Conservation (phyloP, 2,113 vertebrate species). For the Aldabrachelys gigantea region DNA sequence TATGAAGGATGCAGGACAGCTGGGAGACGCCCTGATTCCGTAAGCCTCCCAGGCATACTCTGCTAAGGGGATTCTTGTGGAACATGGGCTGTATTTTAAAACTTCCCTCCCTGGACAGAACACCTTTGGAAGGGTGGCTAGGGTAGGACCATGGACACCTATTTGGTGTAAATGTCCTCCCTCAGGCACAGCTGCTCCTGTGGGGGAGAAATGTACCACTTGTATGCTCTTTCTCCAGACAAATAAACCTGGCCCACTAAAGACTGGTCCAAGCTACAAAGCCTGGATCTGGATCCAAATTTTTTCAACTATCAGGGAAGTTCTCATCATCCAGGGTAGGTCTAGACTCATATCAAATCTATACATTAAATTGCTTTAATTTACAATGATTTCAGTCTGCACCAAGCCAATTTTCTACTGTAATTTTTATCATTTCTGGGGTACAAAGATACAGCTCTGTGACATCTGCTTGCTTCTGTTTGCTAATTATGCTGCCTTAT, state of each 20-base stretch:
- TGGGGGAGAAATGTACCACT: neutral
- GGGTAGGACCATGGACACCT: neutral
- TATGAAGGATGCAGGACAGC: neutral
- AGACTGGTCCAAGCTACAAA: neutral
- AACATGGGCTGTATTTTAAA: neutral
- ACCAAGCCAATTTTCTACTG: neutral
- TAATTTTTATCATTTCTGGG: neutral
- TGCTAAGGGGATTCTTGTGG: neutral
- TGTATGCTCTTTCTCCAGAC: neutral
- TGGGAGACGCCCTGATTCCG: neutral
- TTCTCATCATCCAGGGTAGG: neutral
- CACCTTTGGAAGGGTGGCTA: neutral
- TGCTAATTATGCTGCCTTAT: neutral
- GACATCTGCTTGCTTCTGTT: slow-evolving; percentile 16
- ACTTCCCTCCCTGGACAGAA: neutral
- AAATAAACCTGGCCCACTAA: neutral
- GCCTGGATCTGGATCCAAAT: neutral
- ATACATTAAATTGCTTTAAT: neutral
- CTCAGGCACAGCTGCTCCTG: neutral
- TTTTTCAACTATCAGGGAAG: neutral
- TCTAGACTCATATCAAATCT: neutral
- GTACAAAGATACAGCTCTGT: neutral
- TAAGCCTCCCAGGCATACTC: neutral
- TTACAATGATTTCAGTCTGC: neutral
- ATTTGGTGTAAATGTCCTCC: neutral